Percentiles rank a stretch among this genome's conserved stretches.
phyloP scores from a whole-genome alignment of 2,113 vertebrate genomes.

The Triplophysa siluroides region DNA sequence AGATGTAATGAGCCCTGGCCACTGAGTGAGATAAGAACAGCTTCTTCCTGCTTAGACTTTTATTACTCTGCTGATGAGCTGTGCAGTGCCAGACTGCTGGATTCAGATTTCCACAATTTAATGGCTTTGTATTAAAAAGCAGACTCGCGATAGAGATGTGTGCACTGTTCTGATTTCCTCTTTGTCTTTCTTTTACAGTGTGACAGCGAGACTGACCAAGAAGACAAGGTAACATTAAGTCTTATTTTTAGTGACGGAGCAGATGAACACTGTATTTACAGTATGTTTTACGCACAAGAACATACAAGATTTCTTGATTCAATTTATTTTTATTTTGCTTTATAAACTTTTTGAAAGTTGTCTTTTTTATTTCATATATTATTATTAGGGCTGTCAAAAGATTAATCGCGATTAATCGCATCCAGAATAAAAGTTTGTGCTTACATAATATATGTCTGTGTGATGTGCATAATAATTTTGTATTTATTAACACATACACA shows the following conservation, averaged over 20 bases:
- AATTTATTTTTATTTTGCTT: too few species aligned
- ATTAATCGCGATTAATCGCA: too few species aligned
- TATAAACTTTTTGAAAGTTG: background rate
- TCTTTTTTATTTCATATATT: too few species aligned
- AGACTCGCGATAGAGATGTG: background rate
- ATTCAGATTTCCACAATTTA: slow-evolving; percentile 35
- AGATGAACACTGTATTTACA: background rate
- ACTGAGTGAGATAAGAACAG: slow-evolving; percentile 42
- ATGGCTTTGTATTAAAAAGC: slow-evolving; percentile 26
- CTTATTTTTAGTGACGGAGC: background rate
- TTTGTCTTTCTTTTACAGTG: slow-evolving; percentile 75
- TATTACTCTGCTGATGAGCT: slow-evolving; percentile 53
- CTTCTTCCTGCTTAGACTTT: slow-evolving; percentile 46
- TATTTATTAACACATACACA: too few species aligned
- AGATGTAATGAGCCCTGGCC: slow-evolving; percentile 51
- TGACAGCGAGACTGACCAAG: slow-evolving; percentile 94
- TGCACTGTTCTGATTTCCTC: slow-evolving; percentile 22
- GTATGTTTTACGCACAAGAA: background rate
- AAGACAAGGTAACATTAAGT: slow-evolving; percentile 88
- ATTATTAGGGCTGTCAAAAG: too few species aligned
- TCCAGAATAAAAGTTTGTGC: too few species aligned
- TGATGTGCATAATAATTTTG: too few species aligned
- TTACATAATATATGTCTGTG: too few species aligned
- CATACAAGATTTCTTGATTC: background rate
- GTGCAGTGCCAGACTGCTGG: slow-evolving; percentile 29